Evolutionary conservation across 2,113 vertebrate genomes (phyloP).

Genomic region (Zapornia atra): DNA sequence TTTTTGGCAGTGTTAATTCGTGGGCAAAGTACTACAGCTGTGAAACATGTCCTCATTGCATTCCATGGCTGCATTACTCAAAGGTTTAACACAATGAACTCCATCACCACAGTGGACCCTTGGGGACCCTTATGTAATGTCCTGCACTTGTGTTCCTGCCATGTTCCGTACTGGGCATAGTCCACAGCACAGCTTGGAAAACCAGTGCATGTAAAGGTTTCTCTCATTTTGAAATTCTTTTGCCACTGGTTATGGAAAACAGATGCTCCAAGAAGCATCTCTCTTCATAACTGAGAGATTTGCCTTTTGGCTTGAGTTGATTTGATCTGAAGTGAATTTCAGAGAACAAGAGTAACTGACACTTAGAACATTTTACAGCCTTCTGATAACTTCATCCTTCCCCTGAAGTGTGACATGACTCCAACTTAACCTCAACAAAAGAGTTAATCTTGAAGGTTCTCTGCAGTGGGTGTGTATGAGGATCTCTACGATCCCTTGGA

Average conservation of each 20-base stretch:
- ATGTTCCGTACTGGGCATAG: neutral
- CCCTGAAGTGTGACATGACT: neutral
- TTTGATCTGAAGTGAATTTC: neutral
- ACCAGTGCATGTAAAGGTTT: neutral
- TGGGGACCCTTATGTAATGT: neutral
- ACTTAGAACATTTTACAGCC: neutral
- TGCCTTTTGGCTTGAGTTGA: neutral
- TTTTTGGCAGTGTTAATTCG: neutral
- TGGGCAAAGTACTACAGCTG: neutral
- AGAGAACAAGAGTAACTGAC: neutral
- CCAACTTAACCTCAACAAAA: neutral
- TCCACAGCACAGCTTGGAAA: neutral
- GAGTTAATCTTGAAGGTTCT: neutral
- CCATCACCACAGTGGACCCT: neutral
- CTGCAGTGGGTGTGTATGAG: neutral
- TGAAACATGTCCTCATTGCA: accelerated
- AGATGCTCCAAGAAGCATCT: neutral
- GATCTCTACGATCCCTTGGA: neutral
- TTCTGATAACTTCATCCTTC: neutral
- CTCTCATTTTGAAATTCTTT: neutral
- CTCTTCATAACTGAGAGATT: neutral
- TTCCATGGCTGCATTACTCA: neutral
- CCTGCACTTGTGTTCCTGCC: neutral
- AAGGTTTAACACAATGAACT: neutral
- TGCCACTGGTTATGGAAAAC: neutral